Evolutionary conservation across 2,888 invertebrate species (phyloP).

Genomic region (Helleia helle): DNA sequence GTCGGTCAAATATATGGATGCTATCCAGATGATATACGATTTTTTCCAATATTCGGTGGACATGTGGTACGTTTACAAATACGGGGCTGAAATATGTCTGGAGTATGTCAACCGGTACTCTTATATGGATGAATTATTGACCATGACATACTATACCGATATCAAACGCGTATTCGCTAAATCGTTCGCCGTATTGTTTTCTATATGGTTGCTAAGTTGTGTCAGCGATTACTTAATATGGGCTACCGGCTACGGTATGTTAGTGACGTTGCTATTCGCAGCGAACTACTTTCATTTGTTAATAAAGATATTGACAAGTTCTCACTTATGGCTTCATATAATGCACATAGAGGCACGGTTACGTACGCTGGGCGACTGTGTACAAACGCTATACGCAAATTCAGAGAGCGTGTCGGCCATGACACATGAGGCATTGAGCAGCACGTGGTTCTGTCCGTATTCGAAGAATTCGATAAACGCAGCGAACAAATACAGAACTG

Average conservation of each 20-base stretch:
- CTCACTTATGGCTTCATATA: conserved; percentile 44
- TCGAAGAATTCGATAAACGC: conserved; percentile 1
- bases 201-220: conserved; percentile 34
- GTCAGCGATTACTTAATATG: conserved; percentile 38
- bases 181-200: conserved; percentile 27
- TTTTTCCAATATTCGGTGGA: conserved; percentile 42
- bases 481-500: conserved; percentile 5
- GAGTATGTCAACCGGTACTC: conserved; percentile 43
- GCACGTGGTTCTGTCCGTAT: not conserved
- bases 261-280: conserved; percentile 29
- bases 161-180: conserved; percentile 31
- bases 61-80: conserved; percentile 40
- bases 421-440: not conserved
- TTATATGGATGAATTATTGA: conserved; percentile 39
- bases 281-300: conserved; percentile 38
- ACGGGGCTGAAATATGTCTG: conserved; percentile 33
- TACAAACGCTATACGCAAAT: conserved; percentile 29
- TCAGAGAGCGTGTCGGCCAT: conserved; percentile 4
- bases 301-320: conserved; percentile 45
- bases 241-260: conserved; percentile 32
- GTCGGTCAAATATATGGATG: conserved; percentile 38
- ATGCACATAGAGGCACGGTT: conserved; percentile 41
- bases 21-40: conserved; percentile 40
- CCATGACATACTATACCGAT: conserved; percentile 25
- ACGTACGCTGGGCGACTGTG: conserved; percentile 32